Conservation (phyloP, 2,888 invertebrate genomes). For the Tetragnatha montana region DNA sequence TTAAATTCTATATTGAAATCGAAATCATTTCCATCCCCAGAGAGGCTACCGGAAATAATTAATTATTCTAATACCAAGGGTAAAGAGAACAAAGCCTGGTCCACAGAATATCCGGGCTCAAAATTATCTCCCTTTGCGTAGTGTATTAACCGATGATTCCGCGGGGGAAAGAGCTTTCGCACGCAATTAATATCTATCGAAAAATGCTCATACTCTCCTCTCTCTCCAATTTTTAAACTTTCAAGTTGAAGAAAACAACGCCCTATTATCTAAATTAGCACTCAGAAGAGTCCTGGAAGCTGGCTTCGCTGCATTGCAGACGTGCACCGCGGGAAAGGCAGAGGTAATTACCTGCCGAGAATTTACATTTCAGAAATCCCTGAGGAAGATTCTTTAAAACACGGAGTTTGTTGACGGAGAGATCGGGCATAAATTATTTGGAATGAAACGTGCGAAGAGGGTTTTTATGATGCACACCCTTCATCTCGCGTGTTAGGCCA, state of each 20-base stretch:
- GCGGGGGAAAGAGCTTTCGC: neutral
- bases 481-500: neutral
- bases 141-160: neutral
- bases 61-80: neutral
- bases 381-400: neutral
- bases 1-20: neutral
- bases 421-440: neutral
- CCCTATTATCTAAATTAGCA: conserved; percentile 33
- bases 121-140: neutral
- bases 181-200: neutral
- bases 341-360: conserved; percentile 48
- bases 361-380: conserved; percentile 42
- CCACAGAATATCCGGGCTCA: neutral
- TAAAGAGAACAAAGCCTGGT: neutral
- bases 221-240: conserved; percentile 33
- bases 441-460: neutral
- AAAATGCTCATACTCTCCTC: neutral
- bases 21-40: neutral
- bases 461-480: neutral
- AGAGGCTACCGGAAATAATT: neutral
- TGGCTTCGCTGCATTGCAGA: neutral
- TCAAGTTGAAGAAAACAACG: conserved; percentile 20
- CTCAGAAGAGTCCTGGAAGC: neutral
- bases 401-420: neutral
- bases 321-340: conserved; percentile 10